Conservation (phyloP, 2,888 invertebrate species). For the Drosophila cracens region DNA sequence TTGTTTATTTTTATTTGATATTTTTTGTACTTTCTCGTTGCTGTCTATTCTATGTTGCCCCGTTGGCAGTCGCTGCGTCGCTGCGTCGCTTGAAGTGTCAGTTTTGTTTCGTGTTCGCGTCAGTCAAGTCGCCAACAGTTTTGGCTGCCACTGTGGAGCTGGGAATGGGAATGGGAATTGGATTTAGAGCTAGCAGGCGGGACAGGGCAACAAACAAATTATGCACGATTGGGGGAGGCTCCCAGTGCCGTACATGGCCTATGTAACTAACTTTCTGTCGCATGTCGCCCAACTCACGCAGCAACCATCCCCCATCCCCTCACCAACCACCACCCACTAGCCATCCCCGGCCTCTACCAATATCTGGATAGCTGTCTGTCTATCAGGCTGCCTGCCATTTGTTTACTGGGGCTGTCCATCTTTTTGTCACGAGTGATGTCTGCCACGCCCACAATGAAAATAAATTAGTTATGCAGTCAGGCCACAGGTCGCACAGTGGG, state of each 20-base stretch:
- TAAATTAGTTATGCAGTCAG: slow-evolving; percentile 66
- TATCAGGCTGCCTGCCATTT: slow-evolving; percentile 65
- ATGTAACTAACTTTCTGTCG: slow-evolving; percentile 52
- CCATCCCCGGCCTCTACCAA: background rate
- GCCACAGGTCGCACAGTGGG: slow-evolving; percentile 59
- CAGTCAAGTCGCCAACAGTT: slow-evolving; percentile 70
- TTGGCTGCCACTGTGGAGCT: slow-evolving; percentile 14
- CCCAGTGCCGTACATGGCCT: slow-evolving; percentile 31
- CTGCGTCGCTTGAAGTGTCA: slow-evolving; percentile 71
- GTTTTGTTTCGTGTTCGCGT: slow-evolving; percentile 73
- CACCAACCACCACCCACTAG: slow-evolving; percentile 9
- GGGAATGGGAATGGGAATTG: slow-evolving; percentile 16
- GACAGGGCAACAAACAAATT: slow-evolving; percentile 58
- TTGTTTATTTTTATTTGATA: background rate
- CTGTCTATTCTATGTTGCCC: slow-evolving; percentile 20
- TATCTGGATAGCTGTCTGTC: slow-evolving; percentile 43
- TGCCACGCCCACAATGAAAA: slow-evolving; percentile 70
- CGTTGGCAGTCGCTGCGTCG: slow-evolving; percentile 8
- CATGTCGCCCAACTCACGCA: slow-evolving; percentile 18
- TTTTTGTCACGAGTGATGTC: slow-evolving; percentile 73
- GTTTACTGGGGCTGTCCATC: slow-evolving; percentile 73
- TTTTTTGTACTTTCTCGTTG: slow-evolving; percentile 14
- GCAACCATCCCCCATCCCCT: background rate
- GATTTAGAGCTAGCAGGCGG: slow-evolving; percentile 43
- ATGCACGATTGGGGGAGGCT: slow-evolving; percentile 35